A percentile compares a stretch with the other conserved stretches of the same genome.
phyloP scores from a whole-genome alignment of 2,888 invertebrate genomes.

The Colostygia pectinataria region DNA sequence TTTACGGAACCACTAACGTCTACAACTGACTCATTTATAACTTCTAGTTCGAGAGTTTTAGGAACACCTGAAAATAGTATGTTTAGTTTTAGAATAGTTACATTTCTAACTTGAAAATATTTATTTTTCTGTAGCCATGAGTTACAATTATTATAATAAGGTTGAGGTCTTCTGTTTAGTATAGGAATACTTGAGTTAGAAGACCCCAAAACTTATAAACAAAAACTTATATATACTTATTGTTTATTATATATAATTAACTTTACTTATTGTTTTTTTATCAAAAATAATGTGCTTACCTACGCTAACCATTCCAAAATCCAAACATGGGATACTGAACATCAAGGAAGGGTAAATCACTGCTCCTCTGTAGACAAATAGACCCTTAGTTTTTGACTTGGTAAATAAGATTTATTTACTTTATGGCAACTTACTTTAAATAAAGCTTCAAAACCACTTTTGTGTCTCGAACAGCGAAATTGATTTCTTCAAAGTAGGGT shows the following conservation, averaged over 20 bases:
- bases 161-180: no score
- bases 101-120: no score
- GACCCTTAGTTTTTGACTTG: background rate
- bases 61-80: constrained; percentile 66
- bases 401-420: no score
- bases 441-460: constrained; percentile 78
- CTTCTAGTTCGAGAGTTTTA: constrained; percentile 64
- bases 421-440: constrained; percentile 73
- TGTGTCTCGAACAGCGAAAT: constrained; percentile 84
- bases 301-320: constrained; percentile 82
- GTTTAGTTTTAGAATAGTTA: background rate
- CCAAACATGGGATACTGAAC: constrained; percentile 76
- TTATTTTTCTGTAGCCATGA: no score
- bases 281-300: constrained; percentile 63
- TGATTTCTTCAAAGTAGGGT: constrained; percentile 84
- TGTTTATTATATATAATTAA: no score
- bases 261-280: background rate
- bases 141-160: no score
- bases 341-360: constrained; percentile 83
- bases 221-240: no score
- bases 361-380: constrained; percentile 74
- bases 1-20: constrained; percentile 76
- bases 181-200: no score
- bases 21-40: constrained; percentile 82
- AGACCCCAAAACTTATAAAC: no score